Percentiles rank a stretch among this genome's conserved stretches.
Conservation (phyloP, 2,888 invertebrate species). For the Gortyna flavago region DNA sequence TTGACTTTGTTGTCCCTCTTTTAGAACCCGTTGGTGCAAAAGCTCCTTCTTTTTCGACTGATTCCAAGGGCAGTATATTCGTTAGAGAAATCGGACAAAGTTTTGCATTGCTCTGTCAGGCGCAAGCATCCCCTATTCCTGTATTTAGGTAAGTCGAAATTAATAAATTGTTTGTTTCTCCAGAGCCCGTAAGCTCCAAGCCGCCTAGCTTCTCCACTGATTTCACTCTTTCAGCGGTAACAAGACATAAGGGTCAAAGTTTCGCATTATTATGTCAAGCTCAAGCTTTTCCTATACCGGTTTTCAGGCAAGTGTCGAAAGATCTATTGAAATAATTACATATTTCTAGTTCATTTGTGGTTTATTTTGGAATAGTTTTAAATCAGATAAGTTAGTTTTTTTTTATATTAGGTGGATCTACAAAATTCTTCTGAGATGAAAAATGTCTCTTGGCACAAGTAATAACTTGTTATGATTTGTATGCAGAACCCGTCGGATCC, state of each 20-base stretch:
- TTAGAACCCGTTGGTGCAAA: slow-evolving; percentile 91
- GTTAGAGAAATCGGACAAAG: slow-evolving; percentile 89
- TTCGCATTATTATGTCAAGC: slow-evolving; percentile 93
- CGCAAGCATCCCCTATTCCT: slow-evolving; percentile 91
- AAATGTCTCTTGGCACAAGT: slow-evolving; percentile 29
- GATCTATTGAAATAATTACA: slow-evolving; percentile 1
- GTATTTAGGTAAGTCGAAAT: slow-evolving; percentile 90
- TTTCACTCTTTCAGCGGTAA: slow-evolving; percentile 91
- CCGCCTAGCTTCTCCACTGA: slow-evolving; percentile 91
- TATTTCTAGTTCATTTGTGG: neutral
- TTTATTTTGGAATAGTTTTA: neutral
- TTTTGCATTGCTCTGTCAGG: slow-evolving; percentile 91
- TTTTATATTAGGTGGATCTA: neutral
- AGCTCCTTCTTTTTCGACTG: slow-evolving; percentile 91
- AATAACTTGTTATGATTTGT: slow-evolving; percentile 67
- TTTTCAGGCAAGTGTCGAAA: slow-evolving; percentile 91
- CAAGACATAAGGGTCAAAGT: slow-evolving; percentile 88
- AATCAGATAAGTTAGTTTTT: neutral
- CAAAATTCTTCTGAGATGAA: slow-evolving; percentile 40
- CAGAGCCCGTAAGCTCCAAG: slow-evolving; percentile 91
- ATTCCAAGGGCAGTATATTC: slow-evolving; percentile 92
- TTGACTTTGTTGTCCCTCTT: slow-evolving; percentile 67
- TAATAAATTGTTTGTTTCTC: slow-evolving; percentile 74
- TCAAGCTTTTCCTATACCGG: slow-evolving; percentile 92
- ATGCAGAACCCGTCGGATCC: slow-evolving; percentile 92